Conservation (phyloP, 2,797 vertebrate species). For the Crypturellus tataupa region DNA sequence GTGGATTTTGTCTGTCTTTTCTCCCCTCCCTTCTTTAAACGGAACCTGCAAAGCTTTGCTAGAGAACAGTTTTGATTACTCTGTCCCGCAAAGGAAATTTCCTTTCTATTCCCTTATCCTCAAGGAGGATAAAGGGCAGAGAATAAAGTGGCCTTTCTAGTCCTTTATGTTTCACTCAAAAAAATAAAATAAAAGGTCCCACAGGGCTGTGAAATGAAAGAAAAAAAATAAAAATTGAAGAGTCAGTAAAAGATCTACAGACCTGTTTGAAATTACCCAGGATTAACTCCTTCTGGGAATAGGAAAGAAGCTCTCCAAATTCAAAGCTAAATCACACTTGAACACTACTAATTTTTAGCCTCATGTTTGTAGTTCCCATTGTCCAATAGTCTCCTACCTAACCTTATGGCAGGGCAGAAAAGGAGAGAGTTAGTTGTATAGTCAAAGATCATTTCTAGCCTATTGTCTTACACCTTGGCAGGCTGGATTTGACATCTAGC, state of each 20-base stretch:
- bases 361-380: neutral
- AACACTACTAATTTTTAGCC: neutral
- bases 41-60: conserved; percentile 32
- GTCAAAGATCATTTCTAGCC: neutral
- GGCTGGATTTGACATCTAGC: neutral
- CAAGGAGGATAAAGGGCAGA: conserved; percentile 36
- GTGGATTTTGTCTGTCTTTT: neutral
- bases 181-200: conserved; percentile 4
- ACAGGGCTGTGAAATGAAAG: conserved; percentile 31
- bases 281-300: neutral
- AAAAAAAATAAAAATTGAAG: neutral
- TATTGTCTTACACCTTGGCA: neutral
- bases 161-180: neutral
- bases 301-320: neutral
- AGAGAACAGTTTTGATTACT: conserved; percentile 50
- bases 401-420: neutral
- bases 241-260: neutral
- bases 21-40: conserved; percentile 26
- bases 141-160: conserved; percentile 44
- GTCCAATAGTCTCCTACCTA: neutral
- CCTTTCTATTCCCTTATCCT: conserved; percentile 7
- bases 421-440: neutral
- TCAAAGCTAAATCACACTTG: neutral
- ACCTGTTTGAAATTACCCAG: neutral
- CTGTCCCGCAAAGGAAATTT: neutral